Evolutionary conservation across 2,113 vertebrate species (phyloP).

Genomic region (Oceanites oceanicus): DNA sequence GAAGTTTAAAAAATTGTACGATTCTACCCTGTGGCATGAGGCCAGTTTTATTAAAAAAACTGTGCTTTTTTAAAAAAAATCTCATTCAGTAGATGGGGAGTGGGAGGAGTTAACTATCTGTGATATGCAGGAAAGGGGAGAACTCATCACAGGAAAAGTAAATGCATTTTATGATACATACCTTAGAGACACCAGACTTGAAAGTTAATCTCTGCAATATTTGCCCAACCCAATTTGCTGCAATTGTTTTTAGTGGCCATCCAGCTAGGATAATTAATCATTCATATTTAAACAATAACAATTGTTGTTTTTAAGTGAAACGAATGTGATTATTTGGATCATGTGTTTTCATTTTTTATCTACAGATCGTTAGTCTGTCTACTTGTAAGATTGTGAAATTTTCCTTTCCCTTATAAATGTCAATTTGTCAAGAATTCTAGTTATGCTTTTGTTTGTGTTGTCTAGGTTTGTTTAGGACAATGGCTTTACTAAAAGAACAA

Average conservation of each 20-base stretch:
- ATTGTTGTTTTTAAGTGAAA: neutral
- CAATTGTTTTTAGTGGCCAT: neutral
- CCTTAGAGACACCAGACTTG: neutral
- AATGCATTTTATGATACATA: neutral
- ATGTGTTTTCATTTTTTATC: fast-evolving
- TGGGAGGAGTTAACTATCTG: neutral
- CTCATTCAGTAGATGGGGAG: neutral
- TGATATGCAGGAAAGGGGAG: neutral
- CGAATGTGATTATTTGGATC: neutral
- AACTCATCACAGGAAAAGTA: neutral
- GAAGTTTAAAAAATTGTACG: neutral
- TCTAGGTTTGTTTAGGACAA: neutral
- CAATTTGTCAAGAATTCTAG: neutral
- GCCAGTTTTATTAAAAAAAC: neutral
- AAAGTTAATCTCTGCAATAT: neutral
- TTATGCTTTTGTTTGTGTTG: neutral
- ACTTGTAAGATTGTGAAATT: neutral
- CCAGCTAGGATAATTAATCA: neutral
- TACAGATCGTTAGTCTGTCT: neutral
- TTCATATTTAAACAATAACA: neutral
- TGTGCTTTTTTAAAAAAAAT: neutral
- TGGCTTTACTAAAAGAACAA: neutral
- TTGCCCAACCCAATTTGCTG: neutral
- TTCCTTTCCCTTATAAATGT: neutral
- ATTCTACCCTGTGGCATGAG: neutral